Base-by-base conservation (phyloP, 2,888 invertebrate genomes). In the Rotaria magnacalcarata region DNA sequence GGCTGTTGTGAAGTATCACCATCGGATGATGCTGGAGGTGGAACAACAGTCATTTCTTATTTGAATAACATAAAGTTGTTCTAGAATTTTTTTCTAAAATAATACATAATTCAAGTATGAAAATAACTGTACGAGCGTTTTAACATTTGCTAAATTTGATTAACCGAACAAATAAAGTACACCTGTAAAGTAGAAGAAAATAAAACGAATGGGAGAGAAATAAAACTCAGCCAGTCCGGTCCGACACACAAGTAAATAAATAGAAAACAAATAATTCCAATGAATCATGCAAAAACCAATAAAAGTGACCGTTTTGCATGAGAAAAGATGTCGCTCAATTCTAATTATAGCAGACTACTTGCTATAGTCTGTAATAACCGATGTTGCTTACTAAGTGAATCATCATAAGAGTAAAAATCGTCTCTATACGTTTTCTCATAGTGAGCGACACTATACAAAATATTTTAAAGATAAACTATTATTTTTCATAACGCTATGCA, bases 1-100 rank as follows among this genome's bases (percentile, higher is more conserved):
- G 67, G 5, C 19, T 67, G 67, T 19, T 67, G 67, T 67, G 34
- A 34, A 27, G 19, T 3, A 16, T 67, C 67, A 34, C 67, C 67
- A 19, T 67, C 67, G 0, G 67, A 67, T 67, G 67, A 67, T 34
- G 67, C 1, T 67, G 67, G 27, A 41, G 67, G 34, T 27, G 67
- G 34, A 19, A 67, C 67, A 67, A 67, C 67, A 67, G 67, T 67
- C 67, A 67, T 67, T 60, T 60, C 11, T 67, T 34, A 67, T 34
- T 34, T 67, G 3, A 34, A 67, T 34, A 27, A 19, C 34, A 41
- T 67, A 5, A 67, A 67, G 2, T 67, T 54, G 54, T 54, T 67
- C 34, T 16, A 67, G 19, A 67, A 5, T 34, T 34, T 34, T 34
- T 34, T 67, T 67, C 67, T 67, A 16, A 67, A 67, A 41, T 7